Conservation (phyloP, 1,140 invertebrate genomes). For the Bombus waltoni region DNA sequence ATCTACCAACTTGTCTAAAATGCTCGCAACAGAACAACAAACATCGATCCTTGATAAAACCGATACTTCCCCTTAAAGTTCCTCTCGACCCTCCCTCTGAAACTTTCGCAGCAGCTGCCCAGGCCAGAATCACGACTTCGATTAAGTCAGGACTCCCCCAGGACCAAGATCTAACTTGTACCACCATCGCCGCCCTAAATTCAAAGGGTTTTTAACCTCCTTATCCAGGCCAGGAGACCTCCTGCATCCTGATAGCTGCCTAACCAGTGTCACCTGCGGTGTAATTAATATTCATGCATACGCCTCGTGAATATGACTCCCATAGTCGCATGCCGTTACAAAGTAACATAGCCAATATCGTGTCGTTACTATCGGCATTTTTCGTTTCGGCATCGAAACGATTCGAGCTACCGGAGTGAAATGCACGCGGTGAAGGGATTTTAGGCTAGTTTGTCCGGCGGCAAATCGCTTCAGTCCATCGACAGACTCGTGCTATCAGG, state of each 20-base stretch:
- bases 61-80: too few relatives aligned
- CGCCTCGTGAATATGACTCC: constrained; percentile 57
- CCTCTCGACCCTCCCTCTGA: too few relatives aligned
- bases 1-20: too few relatives aligned
- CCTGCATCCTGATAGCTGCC: constrained; percentile 72
- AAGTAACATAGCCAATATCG: not conserved
- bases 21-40: too few relatives aligned
- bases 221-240: constrained; percentile 72
- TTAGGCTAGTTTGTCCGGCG: constrained; percentile 21
- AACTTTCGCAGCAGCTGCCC: not conserved
- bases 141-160: not conserved
- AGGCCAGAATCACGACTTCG: not conserved
- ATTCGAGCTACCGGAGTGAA: not conserved
- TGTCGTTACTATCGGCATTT: not conserved
- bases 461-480: constrained; percentile 75
- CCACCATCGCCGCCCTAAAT: not conserved
- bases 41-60: too few relatives aligned
- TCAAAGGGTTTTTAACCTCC: constrained; percentile 55
- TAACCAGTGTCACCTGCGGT: constrained; percentile 79
- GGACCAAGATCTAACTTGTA: not conserved
- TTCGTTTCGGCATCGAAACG: too few relatives aligned
- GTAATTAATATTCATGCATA: constrained; percentile 83
- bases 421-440: not conserved
- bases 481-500: constrained; percentile 74
- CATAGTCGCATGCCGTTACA: constrained; percentile 1